Percentiles rank a stretch among this genome's conserved stretches.
phyloP scores from a whole-genome alignment of 2,888 invertebrate genomes.

The Heteropelma amictum region DNA sequence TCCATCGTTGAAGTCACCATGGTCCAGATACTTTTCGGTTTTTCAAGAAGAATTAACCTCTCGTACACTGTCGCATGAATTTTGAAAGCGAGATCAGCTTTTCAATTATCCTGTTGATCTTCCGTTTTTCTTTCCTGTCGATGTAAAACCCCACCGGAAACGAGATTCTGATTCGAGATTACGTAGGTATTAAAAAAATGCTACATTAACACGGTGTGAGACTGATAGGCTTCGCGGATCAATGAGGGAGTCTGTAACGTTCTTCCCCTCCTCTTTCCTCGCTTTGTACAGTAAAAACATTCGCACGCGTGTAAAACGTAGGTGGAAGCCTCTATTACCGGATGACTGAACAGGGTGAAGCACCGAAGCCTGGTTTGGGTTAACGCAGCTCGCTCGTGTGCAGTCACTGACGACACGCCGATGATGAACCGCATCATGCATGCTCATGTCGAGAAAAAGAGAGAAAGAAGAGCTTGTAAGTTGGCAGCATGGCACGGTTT shows the following conservation, averaged over 20 bases:
- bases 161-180: background rate
- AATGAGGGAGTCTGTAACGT: slow-evolving; percentile 64
- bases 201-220: slow-evolving; percentile 51
- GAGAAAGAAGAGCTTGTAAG: background rate
- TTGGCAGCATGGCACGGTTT: slow-evolving; percentile 45
- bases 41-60: too few relatives aligned
- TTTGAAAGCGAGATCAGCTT: too few relatives aligned
- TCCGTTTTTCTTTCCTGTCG: background rate
- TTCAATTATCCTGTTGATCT: too few relatives aligned
- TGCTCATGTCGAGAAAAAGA: slow-evolving; percentile 19
- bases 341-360: slow-evolving; percentile 53
- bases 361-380: slow-evolving; percentile 63
- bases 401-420: slow-evolving; percentile 57
- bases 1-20: too few relatives aligned
- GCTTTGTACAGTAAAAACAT: background rate
- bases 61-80: too few relatives aligned
- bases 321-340: slow-evolving; percentile 64
- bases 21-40: too few relatives aligned
- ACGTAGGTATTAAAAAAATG: slow-evolving; percentile 19
- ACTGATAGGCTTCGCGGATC: slow-evolving; percentile 66
- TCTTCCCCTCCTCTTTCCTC: background rate
- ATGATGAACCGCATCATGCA: slow-evolving; percentile 67
- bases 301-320: background rate
- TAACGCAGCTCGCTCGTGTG: slow-evolving; percentile 60
- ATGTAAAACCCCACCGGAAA: background rate